Percentiles rank a stretch among this genome's conserved stretches.
Conservation (phyloP, 2,888 invertebrate species). For the Pimpla rufipes region DNA sequence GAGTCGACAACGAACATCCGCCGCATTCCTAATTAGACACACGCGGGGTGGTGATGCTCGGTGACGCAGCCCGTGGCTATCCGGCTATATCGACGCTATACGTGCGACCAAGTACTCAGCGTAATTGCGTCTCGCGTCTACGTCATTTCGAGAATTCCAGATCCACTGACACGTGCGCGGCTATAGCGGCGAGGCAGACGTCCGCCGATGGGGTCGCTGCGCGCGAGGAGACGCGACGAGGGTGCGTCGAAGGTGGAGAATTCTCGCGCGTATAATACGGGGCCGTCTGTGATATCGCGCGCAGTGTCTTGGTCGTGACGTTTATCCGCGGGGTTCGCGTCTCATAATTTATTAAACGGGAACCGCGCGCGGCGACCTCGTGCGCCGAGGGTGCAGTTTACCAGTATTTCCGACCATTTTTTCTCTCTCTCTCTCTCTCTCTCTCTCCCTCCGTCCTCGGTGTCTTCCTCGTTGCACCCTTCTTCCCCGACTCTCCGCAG, state of each 20-base stretch:
- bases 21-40: constrained; percentile 21
- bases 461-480: not conserved
- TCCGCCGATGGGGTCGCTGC: constrained; percentile 8
- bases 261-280: constrained; percentile 1
- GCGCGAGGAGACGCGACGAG: not conserved
- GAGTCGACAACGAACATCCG: not conserved
- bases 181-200: constrained; percentile 5
- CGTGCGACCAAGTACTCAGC: constrained; percentile 44
- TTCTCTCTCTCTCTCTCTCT: not conserved
- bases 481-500: constrained; percentile 18
- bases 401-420: constrained; percentile 50
- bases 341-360: constrained; percentile 71
- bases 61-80: not conserved
- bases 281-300: constrained; percentile 11
- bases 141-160: constrained; percentile 43
- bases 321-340: constrained; percentile 51
- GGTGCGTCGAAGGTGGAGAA: constrained; percentile 22
- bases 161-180: constrained; percentile 20
- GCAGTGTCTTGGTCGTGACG: constrained; percentile 41
- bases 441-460: not conserved
- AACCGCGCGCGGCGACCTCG: constrained; percentile 27
- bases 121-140: constrained; percentile 58
- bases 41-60: not conserved
- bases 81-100: not conserved
- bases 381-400: constrained; percentile 52